Conservation (phyloP, 1,140 invertebrate species). For the Caenorhabditis remanei region DNA sequence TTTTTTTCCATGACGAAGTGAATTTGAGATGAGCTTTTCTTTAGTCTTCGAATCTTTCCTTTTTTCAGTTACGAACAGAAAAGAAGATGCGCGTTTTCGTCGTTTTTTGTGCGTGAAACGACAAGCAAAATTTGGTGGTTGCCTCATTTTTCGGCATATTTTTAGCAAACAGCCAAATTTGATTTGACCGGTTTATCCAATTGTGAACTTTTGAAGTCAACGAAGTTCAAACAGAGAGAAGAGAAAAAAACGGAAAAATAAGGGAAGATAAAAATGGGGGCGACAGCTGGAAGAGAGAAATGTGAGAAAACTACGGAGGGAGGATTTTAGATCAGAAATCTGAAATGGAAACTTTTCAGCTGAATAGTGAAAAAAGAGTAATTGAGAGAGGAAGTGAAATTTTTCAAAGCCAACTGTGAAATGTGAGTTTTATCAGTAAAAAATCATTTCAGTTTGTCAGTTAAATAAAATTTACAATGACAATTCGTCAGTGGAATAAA, state of each 20-base stretch:
- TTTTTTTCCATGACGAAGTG: not conserved
- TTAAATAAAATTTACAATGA: no score
- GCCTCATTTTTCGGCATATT: constrained; percentile 48
- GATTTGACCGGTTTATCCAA: constrained; percentile 36
- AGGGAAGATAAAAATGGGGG: not conserved
- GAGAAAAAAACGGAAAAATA: not conserved
- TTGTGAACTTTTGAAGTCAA: constrained; percentile 47
- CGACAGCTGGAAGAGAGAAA: not conserved
- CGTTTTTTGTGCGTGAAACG: not conserved
- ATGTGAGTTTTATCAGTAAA: no score
- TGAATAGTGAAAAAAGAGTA: no score
- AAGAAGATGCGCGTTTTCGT: constrained; percentile 2
- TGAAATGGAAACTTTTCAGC: no score
- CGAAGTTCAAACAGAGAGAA: constrained; percentile 20
- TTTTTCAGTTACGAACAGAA: constrained; percentile 42
- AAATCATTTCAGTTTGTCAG: no score
- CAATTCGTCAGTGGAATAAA: no score
- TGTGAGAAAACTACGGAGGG: not conserved
- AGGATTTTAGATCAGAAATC: not conserved
- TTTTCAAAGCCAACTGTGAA: no score
- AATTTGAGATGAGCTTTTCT: not conserved
- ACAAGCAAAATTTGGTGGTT: constrained; percentile 37
- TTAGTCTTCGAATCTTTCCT: not conserved
- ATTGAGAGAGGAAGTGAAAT: no score
- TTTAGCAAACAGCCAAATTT: constrained; percentile 51